Percentiles rank a stretch among this genome's conserved stretches.
Conservation (phyloP, 2,113 vertebrate genomes). For the Oxyura jamaicensis region DNA sequence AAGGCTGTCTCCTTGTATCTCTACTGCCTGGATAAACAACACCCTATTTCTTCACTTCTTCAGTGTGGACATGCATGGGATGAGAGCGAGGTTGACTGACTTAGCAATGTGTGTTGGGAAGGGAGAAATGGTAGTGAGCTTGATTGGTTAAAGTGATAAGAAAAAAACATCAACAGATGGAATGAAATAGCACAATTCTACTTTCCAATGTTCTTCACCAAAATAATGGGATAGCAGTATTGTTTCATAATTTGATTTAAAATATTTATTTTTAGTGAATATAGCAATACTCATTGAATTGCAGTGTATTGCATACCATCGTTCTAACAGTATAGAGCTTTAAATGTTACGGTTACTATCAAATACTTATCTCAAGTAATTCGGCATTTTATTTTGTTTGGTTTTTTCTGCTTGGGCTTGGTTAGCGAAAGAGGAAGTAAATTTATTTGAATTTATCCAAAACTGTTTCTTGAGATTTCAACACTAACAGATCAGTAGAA, state of each 20-base stretch:
- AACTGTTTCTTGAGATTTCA: background rate
- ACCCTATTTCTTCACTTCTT: background rate
- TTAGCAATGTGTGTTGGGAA: background rate
- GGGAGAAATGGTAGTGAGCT: background rate
- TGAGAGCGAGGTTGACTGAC: background rate
- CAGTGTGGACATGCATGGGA: accelerated
- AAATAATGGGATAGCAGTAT: background rate
- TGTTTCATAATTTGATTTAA: background rate
- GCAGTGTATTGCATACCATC: background rate
- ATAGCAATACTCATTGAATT: background rate
- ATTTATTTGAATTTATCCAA: background rate
- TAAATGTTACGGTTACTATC: background rate
- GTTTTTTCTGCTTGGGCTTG: background rate
- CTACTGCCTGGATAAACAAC: background rate
- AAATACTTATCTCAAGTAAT: background rate
- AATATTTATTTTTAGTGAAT: background rate
- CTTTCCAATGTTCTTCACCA: background rate
- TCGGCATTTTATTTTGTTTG: background rate
- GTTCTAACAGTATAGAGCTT: background rate
- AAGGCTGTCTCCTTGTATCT: background rate
- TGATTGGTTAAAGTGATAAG: background rate
- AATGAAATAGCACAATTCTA: background rate
- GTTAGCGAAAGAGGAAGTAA: background rate
- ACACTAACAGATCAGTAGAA: background rate
- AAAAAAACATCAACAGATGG: background rate